Conservation (phyloP, 2,113 vertebrate genomes). For the Atherinomorus stipes region DNA sequence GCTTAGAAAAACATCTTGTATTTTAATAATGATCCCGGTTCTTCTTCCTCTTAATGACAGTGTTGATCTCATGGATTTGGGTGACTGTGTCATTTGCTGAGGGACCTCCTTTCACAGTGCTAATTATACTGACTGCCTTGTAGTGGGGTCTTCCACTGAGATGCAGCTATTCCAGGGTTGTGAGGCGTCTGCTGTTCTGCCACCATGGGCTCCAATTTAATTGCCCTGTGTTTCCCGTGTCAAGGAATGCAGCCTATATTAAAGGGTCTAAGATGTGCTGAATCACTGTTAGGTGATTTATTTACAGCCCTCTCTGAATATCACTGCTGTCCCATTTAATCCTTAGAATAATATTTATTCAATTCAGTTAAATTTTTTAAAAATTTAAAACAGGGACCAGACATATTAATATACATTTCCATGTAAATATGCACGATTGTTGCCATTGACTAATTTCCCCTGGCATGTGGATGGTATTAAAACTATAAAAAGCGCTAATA, state of each 20-base stretch:
- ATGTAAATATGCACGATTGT: too few species aligned
- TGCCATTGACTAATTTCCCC: too few species aligned
- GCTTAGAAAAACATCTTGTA: not conserved
- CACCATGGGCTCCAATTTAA: slow-evolving; percentile 22
- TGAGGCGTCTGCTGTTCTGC: slow-evolving; percentile 45
- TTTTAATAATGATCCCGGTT: slow-evolving; percentile 24
- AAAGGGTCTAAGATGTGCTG: not conserved
- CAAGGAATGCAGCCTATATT: not conserved
- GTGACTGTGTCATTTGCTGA: slow-evolving; percentile 57
- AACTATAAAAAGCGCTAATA: too few species aligned
- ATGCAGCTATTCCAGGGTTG: slow-evolving; percentile 42
- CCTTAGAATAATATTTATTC: not conserved
- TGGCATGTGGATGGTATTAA: too few species aligned
- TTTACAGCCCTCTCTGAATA: not conserved
- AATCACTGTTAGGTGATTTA: too few species aligned
- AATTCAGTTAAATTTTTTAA: too few species aligned
- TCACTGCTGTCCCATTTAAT: not conserved
- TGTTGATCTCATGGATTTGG: slow-evolving; percentile 33
- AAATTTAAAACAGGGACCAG: too few species aligned
- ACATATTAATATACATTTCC: too few species aligned
- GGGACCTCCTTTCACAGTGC: slow-evolving; percentile 52
- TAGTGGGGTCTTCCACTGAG: slow-evolving; percentile 61
- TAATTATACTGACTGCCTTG: slow-evolving; percentile 62
- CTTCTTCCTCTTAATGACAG: slow-evolving; percentile 2
- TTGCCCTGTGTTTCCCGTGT: slow-evolving; percentile 1